A percentile compares a stretch with the other conserved stretches of the same genome.
These are phyloP conservation scores for Tubulanus polymorphus DNA, from an alignment of 2,888 invertebrate species.

Conservation along the genomic window DNA sequence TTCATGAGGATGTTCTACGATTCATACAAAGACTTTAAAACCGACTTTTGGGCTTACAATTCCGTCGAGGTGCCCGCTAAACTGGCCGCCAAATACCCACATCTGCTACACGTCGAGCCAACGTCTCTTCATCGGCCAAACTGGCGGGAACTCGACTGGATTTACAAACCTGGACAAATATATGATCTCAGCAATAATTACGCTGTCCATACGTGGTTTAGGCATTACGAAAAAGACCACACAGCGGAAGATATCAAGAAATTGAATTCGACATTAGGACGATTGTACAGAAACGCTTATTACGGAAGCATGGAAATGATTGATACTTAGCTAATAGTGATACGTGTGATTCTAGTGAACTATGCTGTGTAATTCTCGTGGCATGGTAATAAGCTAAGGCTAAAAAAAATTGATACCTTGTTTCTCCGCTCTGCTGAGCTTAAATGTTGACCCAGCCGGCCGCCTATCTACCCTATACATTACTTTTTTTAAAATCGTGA, in stretches of 20 bases:
- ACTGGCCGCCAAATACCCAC: conserved; percentile 10
- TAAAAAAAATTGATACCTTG: too few relatives aligned
- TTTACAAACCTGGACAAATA: not conserved
- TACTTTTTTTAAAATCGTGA: too few relatives aligned
- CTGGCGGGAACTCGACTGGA: not conserved
- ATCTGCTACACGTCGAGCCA: conserved; percentile 17
- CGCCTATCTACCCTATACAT: too few relatives aligned
- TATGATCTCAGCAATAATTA: not conserved
- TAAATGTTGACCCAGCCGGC: too few relatives aligned
- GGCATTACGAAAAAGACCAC: not conserved
- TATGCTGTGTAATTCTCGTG: too few relatives aligned
- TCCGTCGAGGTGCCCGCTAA: conserved; percentile 9
- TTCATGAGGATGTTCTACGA: conserved; percentile 23
- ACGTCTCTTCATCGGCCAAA: conserved; percentile 4
- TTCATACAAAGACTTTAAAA: conserved; percentile 16
- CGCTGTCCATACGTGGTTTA: not conserved
- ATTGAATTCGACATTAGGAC: not conserved
- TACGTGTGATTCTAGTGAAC: too few relatives aligned
- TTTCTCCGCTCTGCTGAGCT: too few relatives aligned
- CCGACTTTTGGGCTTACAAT: conserved; percentile 17
- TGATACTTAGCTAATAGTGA: too few relatives aligned
- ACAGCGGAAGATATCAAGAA: not conserved
- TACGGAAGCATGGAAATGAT: not conserved
- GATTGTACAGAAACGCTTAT: not conserved
- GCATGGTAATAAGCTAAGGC: too few relatives aligned